Percentiles rank a stretch among this genome's conserved stretches.
phyloP scores from a whole-genome alignment of 1,140 invertebrate genomes.

The Grapholita molesta region DNA sequence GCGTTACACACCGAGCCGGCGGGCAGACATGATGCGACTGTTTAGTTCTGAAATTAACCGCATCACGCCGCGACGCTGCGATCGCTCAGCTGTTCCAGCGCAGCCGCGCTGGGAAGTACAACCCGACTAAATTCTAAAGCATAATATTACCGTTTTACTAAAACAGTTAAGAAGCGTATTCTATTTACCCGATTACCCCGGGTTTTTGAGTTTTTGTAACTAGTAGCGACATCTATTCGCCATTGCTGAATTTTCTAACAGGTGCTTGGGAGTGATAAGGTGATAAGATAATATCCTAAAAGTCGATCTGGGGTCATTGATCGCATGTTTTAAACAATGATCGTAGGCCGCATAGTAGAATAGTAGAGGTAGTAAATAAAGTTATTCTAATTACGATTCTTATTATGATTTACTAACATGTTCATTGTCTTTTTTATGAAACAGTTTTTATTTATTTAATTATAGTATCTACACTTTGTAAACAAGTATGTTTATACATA shows the following conservation, averaged over 20 bases:
- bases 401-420: no score
- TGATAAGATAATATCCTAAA: background rate
- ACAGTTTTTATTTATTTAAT: no score
- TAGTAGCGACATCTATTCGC: conserved; percentile 18
- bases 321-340: background rate
- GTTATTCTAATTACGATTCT: background rate
- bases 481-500: no score
- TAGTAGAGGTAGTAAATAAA: background rate
- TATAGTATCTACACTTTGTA: no score
- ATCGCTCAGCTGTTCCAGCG: conserved; percentile 73
- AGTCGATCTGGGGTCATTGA: background rate
- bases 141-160: background rate
- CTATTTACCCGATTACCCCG: background rate
- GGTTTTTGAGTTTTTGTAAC: background rate
- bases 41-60: conserved; percentile 48
- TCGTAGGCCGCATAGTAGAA: background rate
- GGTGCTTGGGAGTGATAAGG: background rate
- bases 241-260: background rate
- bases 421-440: no score
- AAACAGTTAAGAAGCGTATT: conserved; percentile 13
- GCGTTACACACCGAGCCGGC: conserved; percentile 67
- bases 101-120: conserved; percentile 49
- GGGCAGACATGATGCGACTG: conserved; percentile 76
- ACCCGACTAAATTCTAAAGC: conserved; percentile 43
- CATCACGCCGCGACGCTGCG: conserved; percentile 54